A percentile compares a stretch with the other conserved stretches of the same genome.
Conservation (phyloP, 2,113 vertebrate genomes). For the Mixornis gularis region DNA sequence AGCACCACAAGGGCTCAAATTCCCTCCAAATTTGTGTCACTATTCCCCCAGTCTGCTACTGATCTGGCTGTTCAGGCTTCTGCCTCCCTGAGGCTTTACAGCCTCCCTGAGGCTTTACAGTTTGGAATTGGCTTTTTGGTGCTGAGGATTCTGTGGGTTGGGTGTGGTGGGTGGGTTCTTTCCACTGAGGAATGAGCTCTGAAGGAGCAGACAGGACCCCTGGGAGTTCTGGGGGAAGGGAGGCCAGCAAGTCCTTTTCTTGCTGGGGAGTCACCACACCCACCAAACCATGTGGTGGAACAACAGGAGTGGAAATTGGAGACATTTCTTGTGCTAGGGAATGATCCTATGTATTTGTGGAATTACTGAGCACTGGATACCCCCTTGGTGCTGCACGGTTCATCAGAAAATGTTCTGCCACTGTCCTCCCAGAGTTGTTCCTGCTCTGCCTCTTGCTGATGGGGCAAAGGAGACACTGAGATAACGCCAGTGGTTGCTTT, state of each 20-base stretch:
- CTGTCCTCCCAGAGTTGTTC: not conserved
- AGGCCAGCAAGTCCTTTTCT: not conserved
- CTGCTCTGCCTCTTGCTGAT: not conserved
- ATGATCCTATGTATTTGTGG: not conserved
- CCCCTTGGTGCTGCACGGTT: fast-evolving
- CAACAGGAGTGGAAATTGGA: not conserved
- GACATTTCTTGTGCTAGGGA: not conserved
- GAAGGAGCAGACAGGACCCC: not conserved
- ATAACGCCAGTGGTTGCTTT: not conserved
- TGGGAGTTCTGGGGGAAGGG: not conserved
- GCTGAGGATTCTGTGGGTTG: not conserved
- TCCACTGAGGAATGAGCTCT: not conserved
- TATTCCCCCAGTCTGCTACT: not conserved
- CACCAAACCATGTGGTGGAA: not conserved
- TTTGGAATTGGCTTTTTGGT: not conserved
- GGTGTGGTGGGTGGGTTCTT: not conserved
- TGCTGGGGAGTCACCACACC: not conserved
- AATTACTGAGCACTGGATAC: not conserved
- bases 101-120: fast-evolving
- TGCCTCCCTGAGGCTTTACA: not conserved
- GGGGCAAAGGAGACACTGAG: not conserved
- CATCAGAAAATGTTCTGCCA: not conserved
- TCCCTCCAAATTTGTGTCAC: not conserved
- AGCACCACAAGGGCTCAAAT: not conserved
- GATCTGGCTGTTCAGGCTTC: not conserved